Base-by-base conservation (phyloP, 2,797 vertebrate species). In the Paedocypris micromegethes region DNA sequence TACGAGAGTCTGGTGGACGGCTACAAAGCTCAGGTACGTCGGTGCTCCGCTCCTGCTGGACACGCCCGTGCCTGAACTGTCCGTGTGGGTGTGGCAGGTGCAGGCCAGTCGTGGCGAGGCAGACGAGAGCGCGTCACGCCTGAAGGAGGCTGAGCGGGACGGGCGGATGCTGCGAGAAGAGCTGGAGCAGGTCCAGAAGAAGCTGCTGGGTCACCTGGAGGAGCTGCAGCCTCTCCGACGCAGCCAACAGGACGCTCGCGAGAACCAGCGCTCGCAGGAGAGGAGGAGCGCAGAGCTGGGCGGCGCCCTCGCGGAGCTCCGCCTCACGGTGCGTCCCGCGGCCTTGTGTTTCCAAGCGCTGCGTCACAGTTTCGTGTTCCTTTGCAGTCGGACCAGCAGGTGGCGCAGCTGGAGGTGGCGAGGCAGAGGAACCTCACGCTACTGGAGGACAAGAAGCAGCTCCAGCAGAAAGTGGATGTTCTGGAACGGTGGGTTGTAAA, bases 361-460 rank as follows among this genome's bases (percentile, higher is more conserved):
- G 23, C 23, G 23, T 23, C 23, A 23, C 23, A 23, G 23, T 23
- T 23, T 23, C 1, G 23, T 23, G 23, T 23, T 23, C 1, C 23
- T 23, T 23, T 88, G 78, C 82, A 98, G 96, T 90, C 93, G 75
- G 94, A 96, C 79, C 91, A 92, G 37, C 94, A 95, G 81, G 87
- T 87, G 66, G 89, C 87, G 85, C 92, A 93, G 84, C 82, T 90
- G 85, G 93, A 94, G 75, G 85, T 91, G 67, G 82, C 91, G 2
- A 90, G 91, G 83, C 91, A 93, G 78, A 93, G 89, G 81, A 93
- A 92, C 82, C 86, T 90, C 53, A 78, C 86, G 47, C 84, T 93
- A 74, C 84, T 92, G 76, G 93, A 95, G 66, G 94, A 95, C 85
- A 97, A 94, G 82, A 92, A 90, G 70, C 89, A 91, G 76, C 88